Evolutionary conservation across 2,113 vertebrate species (phyloP).

Genomic region (Cheilinus undulatus): DNA sequence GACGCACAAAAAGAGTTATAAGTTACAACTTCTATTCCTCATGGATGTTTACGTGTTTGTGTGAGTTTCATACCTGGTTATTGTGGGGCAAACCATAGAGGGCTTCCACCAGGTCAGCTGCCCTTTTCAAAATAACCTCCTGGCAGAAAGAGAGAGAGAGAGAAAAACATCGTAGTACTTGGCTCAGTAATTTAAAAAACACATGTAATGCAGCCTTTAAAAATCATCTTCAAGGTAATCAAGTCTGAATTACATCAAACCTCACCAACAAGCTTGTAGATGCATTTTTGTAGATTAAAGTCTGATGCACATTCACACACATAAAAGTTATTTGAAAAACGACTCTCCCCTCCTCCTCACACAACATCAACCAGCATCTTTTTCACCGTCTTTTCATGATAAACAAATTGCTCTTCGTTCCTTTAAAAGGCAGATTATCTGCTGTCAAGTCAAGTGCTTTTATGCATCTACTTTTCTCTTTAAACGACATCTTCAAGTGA

Average conservation of each 20-base stretch:
- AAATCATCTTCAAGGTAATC: neutral
- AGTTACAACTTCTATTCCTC: neutral
- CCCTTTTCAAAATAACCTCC: slow-evolving; percentile 96
- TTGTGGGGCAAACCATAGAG: slow-evolving; percentile 96
- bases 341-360: neutral
- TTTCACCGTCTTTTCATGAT: slow-evolving; percentile 55
- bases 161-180: neutral
- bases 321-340: slow-evolving; percentile 12
- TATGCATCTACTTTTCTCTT: slow-evolving; percentile 30
- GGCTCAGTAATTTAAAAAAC: neutral
- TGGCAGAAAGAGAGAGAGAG: slow-evolving; percentile 50
- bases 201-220: neutral
- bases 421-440: slow-evolving; percentile 66
- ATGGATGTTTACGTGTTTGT: neutral
- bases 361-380: slow-evolving; percentile 27
- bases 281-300: neutral
- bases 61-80: slow-evolving; percentile 88
- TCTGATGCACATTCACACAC: neutral
- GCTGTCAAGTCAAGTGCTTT: slow-evolving; percentile 67
- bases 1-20: neutral
- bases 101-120: slow-evolving; percentile 94
- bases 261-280: neutral
- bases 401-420: slow-evolving; percentile 73
- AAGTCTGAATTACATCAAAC: neutral
- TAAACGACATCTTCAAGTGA: slow-evolving; percentile 64